These are phyloP conservation scores for Xestia ashworthii DNA, from an alignment of 2,888 invertebrate species.

Conservation along the genomic window DNA sequence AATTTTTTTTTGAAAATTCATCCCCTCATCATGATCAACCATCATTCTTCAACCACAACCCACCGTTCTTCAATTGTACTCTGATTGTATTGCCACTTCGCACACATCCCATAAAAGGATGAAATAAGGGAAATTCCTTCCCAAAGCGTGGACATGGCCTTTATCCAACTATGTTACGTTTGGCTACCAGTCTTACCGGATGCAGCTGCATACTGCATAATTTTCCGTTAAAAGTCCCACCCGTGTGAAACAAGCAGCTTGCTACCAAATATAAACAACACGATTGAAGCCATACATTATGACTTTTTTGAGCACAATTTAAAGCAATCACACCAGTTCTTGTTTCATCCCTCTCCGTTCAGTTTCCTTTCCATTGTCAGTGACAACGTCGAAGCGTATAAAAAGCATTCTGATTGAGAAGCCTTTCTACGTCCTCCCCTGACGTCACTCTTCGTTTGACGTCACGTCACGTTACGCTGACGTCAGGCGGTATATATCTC, in stretches of 20 bases:
- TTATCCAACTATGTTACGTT: neutral
- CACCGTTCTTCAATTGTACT: neutral
- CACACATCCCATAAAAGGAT: neutral
- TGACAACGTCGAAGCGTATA: conserved; percentile 21
- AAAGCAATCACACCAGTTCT: neutral
- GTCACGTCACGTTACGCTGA: conserved; percentile 10
- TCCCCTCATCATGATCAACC: neutral
- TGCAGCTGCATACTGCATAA: neutral
- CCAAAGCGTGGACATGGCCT: neutral
- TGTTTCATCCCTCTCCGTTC: neutral
- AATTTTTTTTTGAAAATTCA: neutral
- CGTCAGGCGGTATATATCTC: conserved; percentile 25
- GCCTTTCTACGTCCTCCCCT: conserved; percentile 26
- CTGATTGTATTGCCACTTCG: neutral
- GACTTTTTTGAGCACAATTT: neutral
- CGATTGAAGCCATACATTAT: neutral
- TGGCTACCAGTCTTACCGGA: neutral
- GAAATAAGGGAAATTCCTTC: neutral
- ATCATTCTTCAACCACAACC: too few species aligned
- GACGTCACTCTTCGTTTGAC: conserved; percentile 26
- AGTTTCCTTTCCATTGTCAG: conserved; percentile 21
- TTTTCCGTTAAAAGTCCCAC: neutral
- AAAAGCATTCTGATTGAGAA: conserved; percentile 36
- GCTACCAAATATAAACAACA: neutral
- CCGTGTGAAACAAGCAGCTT: neutral